Evolutionary conservation across 2,113 vertebrate genomes (phyloP).

Genomic region (Colossoma macropomum): DNA sequence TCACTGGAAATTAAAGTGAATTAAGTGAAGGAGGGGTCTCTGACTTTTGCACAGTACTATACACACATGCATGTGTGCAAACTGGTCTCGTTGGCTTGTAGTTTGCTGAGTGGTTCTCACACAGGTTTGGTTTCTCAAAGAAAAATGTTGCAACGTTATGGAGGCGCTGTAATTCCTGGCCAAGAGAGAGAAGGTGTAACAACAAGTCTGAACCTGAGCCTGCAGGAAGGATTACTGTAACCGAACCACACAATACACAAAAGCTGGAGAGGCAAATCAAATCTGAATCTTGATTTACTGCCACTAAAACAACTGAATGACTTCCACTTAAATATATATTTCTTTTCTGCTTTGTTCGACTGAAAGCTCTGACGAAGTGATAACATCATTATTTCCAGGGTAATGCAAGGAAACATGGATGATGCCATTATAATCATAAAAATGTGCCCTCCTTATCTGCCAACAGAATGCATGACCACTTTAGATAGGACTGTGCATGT

Average conservation of each 20-base stretch:
- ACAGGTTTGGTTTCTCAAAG: conserved; percentile 31
- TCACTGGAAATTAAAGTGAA: too few species aligned
- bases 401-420: background rate
- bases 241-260: background rate
- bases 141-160: conserved; percentile 24
- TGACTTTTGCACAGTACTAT: too few species aligned
- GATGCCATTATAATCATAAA: background rate
- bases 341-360: background rate
- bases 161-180: background rate
- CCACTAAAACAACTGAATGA: background rate
- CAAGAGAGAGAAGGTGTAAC: conserved; percentile 26
- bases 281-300: background rate
- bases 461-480: background rate
- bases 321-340: background rate
- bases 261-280: conserved; percentile 3
- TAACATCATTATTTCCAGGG: background rate
- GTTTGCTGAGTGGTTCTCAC: conserved; percentile 27
- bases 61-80: conserved; percentile 7
- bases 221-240: background rate
- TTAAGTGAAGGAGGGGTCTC: too few species aligned
- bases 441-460: background rate
- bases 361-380: background rate
- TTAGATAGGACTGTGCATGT: background rate
- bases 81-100: conserved; percentile 18
- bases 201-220: conserved; percentile 32